These are phyloP conservation scores for Berghia stephanieae DNA, from an alignment of 1,140 invertebrate genomes.

Conservation along the genomic window DNA sequence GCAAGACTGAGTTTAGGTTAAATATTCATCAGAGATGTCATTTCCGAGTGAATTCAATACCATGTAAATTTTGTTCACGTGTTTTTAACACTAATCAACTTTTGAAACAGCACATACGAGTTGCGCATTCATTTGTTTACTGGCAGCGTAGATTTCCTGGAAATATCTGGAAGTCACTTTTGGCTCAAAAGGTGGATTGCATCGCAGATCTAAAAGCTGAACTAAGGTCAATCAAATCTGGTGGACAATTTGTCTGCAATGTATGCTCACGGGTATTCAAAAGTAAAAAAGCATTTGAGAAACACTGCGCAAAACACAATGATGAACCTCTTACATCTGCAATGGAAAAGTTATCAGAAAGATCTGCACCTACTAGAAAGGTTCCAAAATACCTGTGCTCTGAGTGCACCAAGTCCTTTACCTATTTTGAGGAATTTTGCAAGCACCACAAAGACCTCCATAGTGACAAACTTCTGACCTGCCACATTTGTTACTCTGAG, in stretches of 20 bases:
- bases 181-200: no score
- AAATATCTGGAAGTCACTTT: no score
- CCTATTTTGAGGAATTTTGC: background rate
- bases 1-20: conserved; percentile 5
- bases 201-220: no score
- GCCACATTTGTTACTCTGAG: background rate
- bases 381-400: no score
- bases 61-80: conserved; percentile 13
- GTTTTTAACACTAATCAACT: background rate
- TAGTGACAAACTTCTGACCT: background rate
- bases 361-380: no score
- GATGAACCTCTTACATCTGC: no score
- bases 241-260: no score
- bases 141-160: no score
- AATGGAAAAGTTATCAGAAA: no score
- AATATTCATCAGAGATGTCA: conserved; percentile 24
- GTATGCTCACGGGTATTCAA: background rate
- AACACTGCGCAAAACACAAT: background rate
- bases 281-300: background rate
- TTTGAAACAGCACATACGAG: conserved; percentile 1
- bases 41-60: background rate
- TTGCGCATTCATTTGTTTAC: no score
- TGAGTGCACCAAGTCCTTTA: conserved; percentile 10
- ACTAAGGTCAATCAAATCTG: no score
- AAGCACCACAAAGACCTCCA: background rate